Evolutionary conservation across 2,888 invertebrate species (phyloP).

Genomic region (Erebia palarica): DNA sequence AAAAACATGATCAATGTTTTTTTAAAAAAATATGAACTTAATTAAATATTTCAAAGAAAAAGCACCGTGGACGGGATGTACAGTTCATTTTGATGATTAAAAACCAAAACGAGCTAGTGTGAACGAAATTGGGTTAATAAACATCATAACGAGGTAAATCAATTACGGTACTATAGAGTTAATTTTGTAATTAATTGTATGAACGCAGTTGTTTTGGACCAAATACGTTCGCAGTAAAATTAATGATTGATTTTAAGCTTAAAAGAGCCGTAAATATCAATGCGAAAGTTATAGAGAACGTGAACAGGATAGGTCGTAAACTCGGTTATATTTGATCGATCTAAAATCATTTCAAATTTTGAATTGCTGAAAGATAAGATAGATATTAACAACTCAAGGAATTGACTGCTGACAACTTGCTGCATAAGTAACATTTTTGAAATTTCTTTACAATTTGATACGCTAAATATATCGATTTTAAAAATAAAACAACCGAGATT

Average conservation of each 20-base stretch:
- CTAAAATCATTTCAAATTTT: not conserved
- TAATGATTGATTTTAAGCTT: constrained; percentile 20
- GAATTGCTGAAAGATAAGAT: not conserved
- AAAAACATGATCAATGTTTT: no score
- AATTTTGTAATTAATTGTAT: constrained; percentile 10
- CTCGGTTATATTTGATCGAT: constrained; percentile 3
- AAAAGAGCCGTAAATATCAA: constrained; percentile 7
- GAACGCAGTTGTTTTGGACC: constrained; percentile 4
- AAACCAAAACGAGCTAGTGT: not conserved
- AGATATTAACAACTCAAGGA: no score
- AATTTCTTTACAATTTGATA: no score
- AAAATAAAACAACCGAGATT: not conserved
- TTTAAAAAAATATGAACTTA: no score
- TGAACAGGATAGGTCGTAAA: constrained; percentile 21
- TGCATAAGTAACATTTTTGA: no score
- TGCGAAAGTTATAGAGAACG: constrained; percentile 15
- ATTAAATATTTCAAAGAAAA: not conserved
- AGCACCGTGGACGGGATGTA: not conserved
- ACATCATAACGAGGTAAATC: not conserved
- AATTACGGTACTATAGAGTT: not conserved
- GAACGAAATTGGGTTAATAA: constrained; percentile 3
- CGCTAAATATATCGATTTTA: not conserved
- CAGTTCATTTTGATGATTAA: not conserved
- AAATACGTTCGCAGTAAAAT: constrained; percentile 8
- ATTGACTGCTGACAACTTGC: no score